Evolutionary conservation across 2,888 invertebrate species (phyloP), one percentile per base, ranked within the genome.

Genomic region (Xylota sylvarum): DNA sequence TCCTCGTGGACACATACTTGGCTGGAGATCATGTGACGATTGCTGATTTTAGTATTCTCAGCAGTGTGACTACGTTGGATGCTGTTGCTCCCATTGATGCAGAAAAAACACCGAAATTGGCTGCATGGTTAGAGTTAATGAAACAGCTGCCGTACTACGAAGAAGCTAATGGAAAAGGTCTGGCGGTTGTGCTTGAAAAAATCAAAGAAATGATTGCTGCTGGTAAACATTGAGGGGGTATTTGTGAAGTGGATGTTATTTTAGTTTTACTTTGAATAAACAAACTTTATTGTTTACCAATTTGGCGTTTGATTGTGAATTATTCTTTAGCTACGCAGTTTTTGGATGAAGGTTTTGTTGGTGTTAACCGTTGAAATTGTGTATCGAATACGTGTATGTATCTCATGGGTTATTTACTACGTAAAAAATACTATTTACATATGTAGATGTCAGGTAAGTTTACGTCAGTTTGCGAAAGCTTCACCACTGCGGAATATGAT

Each of bases 11-110:
- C 5, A 74, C 87, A 9, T 90, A 89, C 70, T 79, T 91, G 12
- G 87, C 88, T 4, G 90, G 90, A 4, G 88, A 90, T 56, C 60
- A 82, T 4, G 6, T 91, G 12, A 90, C 90, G 5, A 88, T 91
- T 72, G 91, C 90, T 0, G 91, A 91, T 76, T 88, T 91, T 30
- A 89, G 89, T 67, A 85, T 88, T 56, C 87, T 85, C 0, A 69
- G 89, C 0, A 88, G 89, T 0, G 70, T 89, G 14, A 65, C 89
- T 5, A 87, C 89, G 0, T 2, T 89, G 0, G 62, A 77, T 4
- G 62, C 82, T 4, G 52, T 90, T 4, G 56, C 88, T 1, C 89
- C 89, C 0, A 67, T 90, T 50, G 88, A 89, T 43, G 58, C 88
- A 4, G 48, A 7, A 2, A 89, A 88, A 17, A 89, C 88, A 76